Conservation (phyloP, 2,797 vertebrate species). For the Microhierax caerulescens region DNA sequence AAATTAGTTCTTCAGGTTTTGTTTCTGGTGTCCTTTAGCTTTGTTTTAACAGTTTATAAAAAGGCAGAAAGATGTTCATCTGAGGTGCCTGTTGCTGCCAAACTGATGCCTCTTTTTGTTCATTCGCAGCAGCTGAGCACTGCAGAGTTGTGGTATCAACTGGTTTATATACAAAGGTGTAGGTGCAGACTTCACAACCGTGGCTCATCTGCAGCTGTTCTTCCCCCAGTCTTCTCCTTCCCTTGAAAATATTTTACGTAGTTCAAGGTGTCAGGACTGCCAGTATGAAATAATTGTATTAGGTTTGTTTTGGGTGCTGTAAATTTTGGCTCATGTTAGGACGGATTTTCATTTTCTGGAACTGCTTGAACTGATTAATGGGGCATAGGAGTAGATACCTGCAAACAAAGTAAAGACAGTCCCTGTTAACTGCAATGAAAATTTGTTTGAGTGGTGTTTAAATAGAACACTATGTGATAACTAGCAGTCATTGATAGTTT, state of each 20-base stretch:
- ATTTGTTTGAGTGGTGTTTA: conserved; percentile 13
- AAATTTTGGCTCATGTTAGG: conserved; percentile 29
- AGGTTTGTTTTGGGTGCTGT: conserved; percentile 40
- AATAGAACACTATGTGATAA: conserved; percentile 1
- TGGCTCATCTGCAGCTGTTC: background rate
- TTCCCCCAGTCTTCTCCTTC: background rate
- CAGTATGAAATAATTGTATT: conserved; percentile 12
- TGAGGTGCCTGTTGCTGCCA: background rate
- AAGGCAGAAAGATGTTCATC: background rate
- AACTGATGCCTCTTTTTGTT: background rate
- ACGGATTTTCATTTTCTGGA: conserved; percentile 54
- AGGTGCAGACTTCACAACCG: background rate
- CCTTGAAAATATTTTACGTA: background rate
- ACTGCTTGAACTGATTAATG: conserved; percentile 28
- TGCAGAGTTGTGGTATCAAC: background rate
- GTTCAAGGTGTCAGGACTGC: background rate
- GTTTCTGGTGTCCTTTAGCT: background rate
- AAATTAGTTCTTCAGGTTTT: background rate
- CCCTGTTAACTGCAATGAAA: conserved; percentile 35
- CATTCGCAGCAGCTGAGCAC: background rate
- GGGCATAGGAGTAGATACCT: background rate
- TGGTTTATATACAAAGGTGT: background rate
- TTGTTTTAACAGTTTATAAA: background rate
- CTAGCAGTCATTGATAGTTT: background rate
- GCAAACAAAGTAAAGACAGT: background rate